Evolutionary conservation across 2,113 vertebrate species (phyloP).

Genomic region (Sceloporus tristichus): DNA sequence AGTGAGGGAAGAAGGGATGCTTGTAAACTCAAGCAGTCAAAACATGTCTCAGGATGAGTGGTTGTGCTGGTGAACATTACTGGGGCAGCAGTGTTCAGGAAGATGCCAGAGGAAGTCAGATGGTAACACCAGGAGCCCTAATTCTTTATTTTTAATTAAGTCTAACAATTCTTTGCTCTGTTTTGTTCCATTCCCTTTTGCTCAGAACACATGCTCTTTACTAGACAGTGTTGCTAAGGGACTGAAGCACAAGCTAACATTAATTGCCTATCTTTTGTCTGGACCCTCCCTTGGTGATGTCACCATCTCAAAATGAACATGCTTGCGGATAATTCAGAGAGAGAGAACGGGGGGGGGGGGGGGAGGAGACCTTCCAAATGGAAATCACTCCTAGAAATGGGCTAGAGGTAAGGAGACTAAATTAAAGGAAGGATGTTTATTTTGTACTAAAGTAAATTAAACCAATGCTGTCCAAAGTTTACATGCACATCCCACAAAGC

Average conservation of each 20-base stretch:
- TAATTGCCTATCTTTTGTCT: background rate
- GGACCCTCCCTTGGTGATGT: background rate
- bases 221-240: background rate
- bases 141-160: background rate
- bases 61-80: background rate
- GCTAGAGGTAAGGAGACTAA: background rate
- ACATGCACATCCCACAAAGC: background rate
- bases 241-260: background rate
- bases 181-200: background rate
- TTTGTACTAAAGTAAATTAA: background rate
- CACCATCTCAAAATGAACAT: conserved; percentile 12
- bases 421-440: background rate
- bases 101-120: background rate
- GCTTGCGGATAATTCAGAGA: background rate
- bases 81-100: background rate
- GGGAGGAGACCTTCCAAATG: background rate
- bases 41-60: background rate
- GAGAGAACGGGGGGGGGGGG: too few species aligned
- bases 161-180: background rate
- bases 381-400: background rate
- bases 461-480: conserved; percentile 26
- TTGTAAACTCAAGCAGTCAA: too few species aligned
- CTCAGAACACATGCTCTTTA: background rate
- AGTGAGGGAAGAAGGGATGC: background rate
- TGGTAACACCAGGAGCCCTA: background rate